Conservation (phyloP, 2,113 vertebrate species). For the Ibidorhyncha struthersii region DNA sequence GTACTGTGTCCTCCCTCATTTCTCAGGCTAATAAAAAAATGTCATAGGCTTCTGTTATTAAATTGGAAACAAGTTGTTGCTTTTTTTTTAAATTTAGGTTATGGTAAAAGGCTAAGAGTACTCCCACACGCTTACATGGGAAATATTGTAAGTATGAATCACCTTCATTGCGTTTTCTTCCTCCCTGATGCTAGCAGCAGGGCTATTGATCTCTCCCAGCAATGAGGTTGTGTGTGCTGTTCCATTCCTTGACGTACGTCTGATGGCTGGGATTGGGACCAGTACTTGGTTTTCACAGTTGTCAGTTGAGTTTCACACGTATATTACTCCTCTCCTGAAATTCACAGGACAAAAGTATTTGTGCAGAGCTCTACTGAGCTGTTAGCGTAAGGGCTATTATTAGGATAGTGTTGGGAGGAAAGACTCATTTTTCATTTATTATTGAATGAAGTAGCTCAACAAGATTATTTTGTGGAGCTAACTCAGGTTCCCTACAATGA, state of each 20-base stretch:
- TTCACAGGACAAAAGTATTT: not conserved
- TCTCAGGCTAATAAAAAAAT: slow-evolving; percentile 4
- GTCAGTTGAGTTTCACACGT: not conserved
- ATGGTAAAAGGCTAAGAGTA: slow-evolving; percentile 25
- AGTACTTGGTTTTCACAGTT: not conserved
- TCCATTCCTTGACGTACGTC: not conserved
- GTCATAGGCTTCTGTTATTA: not conserved
- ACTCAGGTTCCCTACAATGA: not conserved
- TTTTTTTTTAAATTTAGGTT: slow-evolving; percentile 48
- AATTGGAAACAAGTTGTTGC: slow-evolving; percentile 15
- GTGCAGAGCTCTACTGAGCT: not conserved
- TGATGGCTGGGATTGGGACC: not conserved
- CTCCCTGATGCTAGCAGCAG: not conserved
- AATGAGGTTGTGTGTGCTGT: not conserved
- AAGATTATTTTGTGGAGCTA: not conserved
- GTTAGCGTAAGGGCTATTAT: not conserved
- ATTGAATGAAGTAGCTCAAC: not conserved
- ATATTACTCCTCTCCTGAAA: not conserved
- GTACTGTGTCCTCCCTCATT: not conserved
- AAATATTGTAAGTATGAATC: slow-evolving; percentile 17
- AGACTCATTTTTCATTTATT: not conserved
- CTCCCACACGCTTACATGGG: slow-evolving; percentile 8
- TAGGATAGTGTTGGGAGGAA: not conserved
- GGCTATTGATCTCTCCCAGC: not conserved
- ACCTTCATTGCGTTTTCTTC: not conserved